Base-by-base conservation (phyloP, 2,888 invertebrate species). In the Serrognathus titanus region DNA sequence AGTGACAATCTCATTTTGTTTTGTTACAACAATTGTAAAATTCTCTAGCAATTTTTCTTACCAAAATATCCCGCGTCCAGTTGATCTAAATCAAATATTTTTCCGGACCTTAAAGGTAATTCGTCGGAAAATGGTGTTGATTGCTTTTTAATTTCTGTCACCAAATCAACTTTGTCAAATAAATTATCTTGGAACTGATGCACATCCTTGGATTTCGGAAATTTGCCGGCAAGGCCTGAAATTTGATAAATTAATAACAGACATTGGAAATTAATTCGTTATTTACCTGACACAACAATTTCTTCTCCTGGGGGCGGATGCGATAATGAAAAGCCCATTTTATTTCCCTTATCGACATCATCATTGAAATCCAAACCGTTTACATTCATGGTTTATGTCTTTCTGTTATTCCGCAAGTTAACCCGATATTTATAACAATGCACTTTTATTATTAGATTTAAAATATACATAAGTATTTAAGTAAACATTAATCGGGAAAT, bases 121-220 rank as follows among this genome's bases (percentile, higher is more conserved):
- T 83, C 82, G 3, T 80, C 79, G 64, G 82, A 85, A n/a, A 81
- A 81, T 24, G 84, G 79, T 55, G 83, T 81, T 92, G 92, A 94
- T 63, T 93, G 82, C 40, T 87, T 82, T 61, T 85, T 85, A 69
- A 90, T 90, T 16, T 86, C 89, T 52, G 92, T 90, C 56, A 94
- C 85, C 81, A 95, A 85, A 70, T 96, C 94, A 64, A 89, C 84
- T 75, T 89, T 89, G 71, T 87, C 86, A 67, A 87, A 84, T 11
- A 94, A 80, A 67, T 87, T 87, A 51, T 87, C 79, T 69, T 83
- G 79, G 45, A 92, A 85, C 63, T 91, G 85, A 48, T 82, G 76
- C 53, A 92, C 83, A 65, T 87, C 88, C 61, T 87, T 84, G 0
- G 90, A 89, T 66, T 90, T 86, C 0, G 94, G 94, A 74, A 89